Evolutionary conservation across 1,140 invertebrate genomes (phyloP).

Genomic region (Hylaeus anthracinus): DNA sequence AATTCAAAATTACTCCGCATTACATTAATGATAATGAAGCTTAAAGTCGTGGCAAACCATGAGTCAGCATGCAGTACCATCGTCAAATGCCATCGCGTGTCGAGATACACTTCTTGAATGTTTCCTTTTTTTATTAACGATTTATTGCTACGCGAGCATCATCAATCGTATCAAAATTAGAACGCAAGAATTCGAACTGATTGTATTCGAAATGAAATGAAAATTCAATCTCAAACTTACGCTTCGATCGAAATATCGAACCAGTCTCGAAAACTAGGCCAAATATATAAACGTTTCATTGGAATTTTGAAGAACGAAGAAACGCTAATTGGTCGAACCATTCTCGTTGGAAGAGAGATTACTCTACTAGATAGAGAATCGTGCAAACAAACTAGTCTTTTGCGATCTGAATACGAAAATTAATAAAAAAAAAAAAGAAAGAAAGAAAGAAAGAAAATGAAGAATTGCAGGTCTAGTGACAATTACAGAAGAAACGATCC

Average conservation of each 20-base stretch:
- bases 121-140: not conserved
- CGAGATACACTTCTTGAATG: not conserved
- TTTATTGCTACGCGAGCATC: not conserved
- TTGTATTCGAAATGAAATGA: not conserved
- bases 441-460: not conserved
- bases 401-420: not conserved
- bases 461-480: not conserved
- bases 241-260: not conserved
- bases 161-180: not conserved
- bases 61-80: slow-evolving; percentile 55
- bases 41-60: slow-evolving; percentile 43
- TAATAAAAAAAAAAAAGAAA: not conserved
- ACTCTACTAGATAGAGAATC: not conserved
- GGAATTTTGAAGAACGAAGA: not conserved
- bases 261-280: not conserved
- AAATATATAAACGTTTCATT: not conserved
- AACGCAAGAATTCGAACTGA: not conserved
- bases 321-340: not conserved
- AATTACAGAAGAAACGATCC: not conserved
- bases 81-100: slow-evolving; percentile 15
- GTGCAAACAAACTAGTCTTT: not conserved
- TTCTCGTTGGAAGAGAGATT: not conserved
- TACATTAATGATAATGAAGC: slow-evolving; percentile 53
- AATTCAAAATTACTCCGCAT: slow-evolving; percentile 12
- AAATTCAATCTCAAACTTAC: not conserved